These are phyloP conservation scores for Corvus moneduloides DNA, from an alignment of 2,113 vertebrate genomes.

Conservation along the genomic window DNA sequence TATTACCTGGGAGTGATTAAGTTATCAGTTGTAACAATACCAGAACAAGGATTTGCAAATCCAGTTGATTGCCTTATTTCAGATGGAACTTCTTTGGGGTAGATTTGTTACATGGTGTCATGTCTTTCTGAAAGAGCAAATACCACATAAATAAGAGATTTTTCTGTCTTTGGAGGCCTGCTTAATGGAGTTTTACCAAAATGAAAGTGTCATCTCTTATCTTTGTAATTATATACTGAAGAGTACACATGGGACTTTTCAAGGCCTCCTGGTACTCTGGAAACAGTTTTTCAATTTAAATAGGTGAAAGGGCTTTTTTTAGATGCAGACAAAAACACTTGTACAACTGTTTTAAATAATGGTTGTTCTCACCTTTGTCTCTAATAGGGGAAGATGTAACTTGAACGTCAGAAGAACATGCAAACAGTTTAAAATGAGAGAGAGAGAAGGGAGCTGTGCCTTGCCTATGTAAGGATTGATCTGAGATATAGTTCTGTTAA, in stretches of 20 bases:
- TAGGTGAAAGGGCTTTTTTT: background rate
- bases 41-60: background rate
- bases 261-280: conserved; percentile 2
- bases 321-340: background rate
- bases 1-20: background rate
- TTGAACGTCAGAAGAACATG: background rate
- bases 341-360: background rate
- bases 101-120: background rate
- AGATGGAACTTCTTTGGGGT: background rate
- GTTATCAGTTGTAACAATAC: background rate
- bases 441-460: background rate
- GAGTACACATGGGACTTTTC: background rate
- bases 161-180: background rate
- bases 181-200: conserved; percentile 1
- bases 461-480: background rate
- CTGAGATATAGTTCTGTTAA: background rate
- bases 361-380: background rate
- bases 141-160: background rate
- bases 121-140: background rate
- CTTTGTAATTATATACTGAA: background rate
- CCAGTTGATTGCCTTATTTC: background rate
- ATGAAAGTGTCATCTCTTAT: conserved; percentile 26
- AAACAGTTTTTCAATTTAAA: conserved; percentile 25
- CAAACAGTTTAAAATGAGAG: background rate
- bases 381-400: background rate